Percentiles rank a stretch among this genome's conserved stretches.
phyloP scores from a whole-genome alignment of 2,888 invertebrate genomes.

The Himalopsyche kuldschensis region DNA sequence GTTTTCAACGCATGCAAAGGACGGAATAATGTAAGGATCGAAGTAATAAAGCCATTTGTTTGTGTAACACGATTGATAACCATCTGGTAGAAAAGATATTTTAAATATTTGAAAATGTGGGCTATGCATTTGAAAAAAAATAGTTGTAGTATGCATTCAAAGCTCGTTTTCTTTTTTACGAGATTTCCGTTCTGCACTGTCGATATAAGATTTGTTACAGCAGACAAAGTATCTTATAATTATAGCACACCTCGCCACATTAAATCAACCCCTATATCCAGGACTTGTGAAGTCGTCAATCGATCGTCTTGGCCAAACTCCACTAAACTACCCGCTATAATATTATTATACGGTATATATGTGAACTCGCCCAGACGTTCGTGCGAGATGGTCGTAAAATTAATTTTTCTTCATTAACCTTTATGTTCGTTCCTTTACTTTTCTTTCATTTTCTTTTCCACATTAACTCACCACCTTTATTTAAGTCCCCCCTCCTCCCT shows the following conservation, averaged over 20 bases:
- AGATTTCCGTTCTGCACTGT: too few species aligned
- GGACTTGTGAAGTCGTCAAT: conserved; percentile 24
- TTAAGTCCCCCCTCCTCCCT: conserved; percentile 17
- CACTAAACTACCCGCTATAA: neutral
- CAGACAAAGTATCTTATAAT: too few species aligned
- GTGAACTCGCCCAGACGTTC: conserved; percentile 31
- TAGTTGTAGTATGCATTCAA: too few species aligned
- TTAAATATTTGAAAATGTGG: too few species aligned
- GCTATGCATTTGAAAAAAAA: too few species aligned
- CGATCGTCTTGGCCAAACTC: conserved; percentile 7
- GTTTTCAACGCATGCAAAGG: too few species aligned
- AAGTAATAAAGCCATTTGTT: too few species aligned
- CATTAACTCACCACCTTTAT: conserved; percentile 21
- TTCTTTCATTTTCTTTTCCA: conserved; percentile 34
- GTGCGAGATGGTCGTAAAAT: conserved; percentile 40
- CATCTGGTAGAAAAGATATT: too few species aligned
- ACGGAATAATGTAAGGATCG: too few species aligned
- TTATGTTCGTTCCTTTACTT: conserved; percentile 38
- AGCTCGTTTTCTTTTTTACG: too few species aligned
- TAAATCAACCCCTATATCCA: neutral
- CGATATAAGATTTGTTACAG: too few species aligned
- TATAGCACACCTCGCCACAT: neutral
- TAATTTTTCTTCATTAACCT: conserved; percentile 41
- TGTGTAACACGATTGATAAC: too few species aligned
- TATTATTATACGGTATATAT: neutral